Percentiles rank a stretch among this genome's conserved stretches.
phyloP scores from a whole-genome alignment of 2,797 vertebrate genomes.

The Enteromius mattozi region DNA sequence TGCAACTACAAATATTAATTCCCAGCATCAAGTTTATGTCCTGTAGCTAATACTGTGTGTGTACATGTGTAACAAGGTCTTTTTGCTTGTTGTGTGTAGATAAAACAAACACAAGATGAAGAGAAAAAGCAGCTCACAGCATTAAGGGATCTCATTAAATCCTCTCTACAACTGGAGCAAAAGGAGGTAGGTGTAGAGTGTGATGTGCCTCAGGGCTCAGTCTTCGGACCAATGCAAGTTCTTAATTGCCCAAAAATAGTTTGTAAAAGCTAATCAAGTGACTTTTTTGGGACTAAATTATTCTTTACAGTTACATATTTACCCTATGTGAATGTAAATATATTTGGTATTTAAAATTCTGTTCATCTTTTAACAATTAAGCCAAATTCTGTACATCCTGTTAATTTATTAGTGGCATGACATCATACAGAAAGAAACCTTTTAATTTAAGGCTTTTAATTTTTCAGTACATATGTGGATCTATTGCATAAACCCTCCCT shows the following conservation, averaged over 20 bases:
- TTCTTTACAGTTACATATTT: not conserved
- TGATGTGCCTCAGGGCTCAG: slow-evolving; percentile 12
- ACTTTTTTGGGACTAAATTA: not conserved
- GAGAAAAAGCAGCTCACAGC: slow-evolving; percentile 89
- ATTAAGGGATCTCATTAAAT: slow-evolving; percentile 88
- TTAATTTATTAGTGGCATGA: not conserved
- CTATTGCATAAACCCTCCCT: not conserved
- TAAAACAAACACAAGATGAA: slow-evolving; percentile 90
- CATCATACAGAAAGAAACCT: not conserved
- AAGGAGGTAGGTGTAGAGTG: slow-evolving; percentile 85
- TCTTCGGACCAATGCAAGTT: not conserved
- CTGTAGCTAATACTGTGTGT: not conserved
- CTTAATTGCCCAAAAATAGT: not conserved
- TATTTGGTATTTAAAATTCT: not conserved
- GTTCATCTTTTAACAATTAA: no score
- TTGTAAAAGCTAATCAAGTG: not conserved
- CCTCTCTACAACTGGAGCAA: slow-evolving; percentile 87
- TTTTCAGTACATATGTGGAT: slow-evolving; percentile 9
- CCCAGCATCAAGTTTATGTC: not conserved
- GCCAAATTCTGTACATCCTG: no score
- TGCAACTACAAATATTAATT: not conserved
- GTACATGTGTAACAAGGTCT: not conserved
- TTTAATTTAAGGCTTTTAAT: not conserved
- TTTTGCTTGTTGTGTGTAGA: slow-evolving; percentile 68
- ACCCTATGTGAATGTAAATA: not conserved